Percentiles rank a stretch among this genome's conserved stretches.
Evolutionary conservation across 2,797 vertebrate species (phyloP).

Genomic region (Urocyon cinereoargenteus): DNA sequence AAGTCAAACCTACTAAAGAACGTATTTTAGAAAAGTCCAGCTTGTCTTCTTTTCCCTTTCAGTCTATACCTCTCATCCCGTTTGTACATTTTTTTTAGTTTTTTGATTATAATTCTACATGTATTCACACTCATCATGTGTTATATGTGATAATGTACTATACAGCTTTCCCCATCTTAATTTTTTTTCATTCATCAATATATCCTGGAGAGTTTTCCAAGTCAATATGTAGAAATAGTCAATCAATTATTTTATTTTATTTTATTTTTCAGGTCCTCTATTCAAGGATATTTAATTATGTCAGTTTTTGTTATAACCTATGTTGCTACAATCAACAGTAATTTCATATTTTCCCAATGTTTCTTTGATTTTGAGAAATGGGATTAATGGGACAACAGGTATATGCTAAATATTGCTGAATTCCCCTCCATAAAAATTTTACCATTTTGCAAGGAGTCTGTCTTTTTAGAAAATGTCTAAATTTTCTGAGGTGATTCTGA

Average conservation of each 20-base stretch:
- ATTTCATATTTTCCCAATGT: slow-evolving; percentile 30
- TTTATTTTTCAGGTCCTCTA: slow-evolving; percentile 45
- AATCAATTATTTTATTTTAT: background rate
- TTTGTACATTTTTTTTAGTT: background rate
- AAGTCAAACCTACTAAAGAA: slow-evolving; percentile 19
- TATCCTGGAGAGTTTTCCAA: slow-evolving; percentile 13
- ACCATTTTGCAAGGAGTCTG: background rate
- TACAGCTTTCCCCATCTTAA: background rate
- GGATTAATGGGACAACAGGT: background rate
- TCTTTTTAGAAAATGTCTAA: background rate
- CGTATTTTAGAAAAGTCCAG: background rate
- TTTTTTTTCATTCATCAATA: slow-evolving; percentile 21
- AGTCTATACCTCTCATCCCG: background rate
- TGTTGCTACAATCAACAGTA: background rate
- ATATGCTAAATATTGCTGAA: slow-evolving; percentile 11
- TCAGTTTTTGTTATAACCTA: background rate
- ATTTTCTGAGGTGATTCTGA: background rate
- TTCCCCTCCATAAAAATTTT: background rate
- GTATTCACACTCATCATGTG: background rate
- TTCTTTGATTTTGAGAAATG: slow-evolving; percentile 45
- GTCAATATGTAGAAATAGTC: slow-evolving; percentile 16
- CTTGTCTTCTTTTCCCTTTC: background rate
- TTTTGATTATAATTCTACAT: slow-evolving; percentile 24
- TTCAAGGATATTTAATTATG: slow-evolving; percentile 19
- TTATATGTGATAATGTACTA: slow-evolving; percentile 5